Percentiles rank a stretch among this genome's conserved stretches.
phyloP scores from a whole-genome alignment of 2,888 invertebrate genomes.

The Marasmarcha lunaedactyla region DNA sequence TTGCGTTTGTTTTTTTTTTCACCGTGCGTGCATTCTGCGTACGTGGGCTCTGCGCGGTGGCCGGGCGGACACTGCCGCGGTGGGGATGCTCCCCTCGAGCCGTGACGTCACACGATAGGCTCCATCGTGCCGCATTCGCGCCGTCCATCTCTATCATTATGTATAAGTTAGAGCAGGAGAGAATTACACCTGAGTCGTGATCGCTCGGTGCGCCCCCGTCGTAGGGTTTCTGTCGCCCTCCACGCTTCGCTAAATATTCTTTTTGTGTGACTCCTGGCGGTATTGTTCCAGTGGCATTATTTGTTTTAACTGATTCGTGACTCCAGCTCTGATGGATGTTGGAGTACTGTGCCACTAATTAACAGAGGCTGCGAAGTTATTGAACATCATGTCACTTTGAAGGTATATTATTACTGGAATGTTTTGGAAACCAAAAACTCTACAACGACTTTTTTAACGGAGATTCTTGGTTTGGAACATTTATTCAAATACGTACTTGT shows the following conservation, averaged over 20 bases:
- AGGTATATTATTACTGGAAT: no score
- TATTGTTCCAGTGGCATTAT: not conserved
- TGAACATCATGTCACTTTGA: no score
- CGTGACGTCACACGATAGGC: constrained; percentile 54
- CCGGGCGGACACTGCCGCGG: constrained; percentile 46
- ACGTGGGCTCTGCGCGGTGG: constrained; percentile 38
- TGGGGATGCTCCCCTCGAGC: constrained; percentile 24
- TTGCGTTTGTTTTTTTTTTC: constrained; percentile 58
- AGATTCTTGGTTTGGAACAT: no score
- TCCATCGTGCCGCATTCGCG: constrained; percentile 26
- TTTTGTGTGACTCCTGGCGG: not conserved
- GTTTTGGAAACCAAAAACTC: no score
- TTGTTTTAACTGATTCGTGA: not conserved
- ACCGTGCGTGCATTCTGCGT: constrained; percentile 50
- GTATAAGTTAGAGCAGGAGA: constrained; percentile 17
- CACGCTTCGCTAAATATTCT: constrained; percentile 1
- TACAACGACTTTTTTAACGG: no score
- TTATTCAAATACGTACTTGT: no score
- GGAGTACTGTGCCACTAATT: not conserved
- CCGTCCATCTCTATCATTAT: constrained; percentile 21
- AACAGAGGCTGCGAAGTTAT: not conserved
- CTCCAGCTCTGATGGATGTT: not conserved
- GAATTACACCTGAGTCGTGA: constrained; percentile 6
- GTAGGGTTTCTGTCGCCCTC: constrained; percentile 5
- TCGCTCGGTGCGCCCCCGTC: constrained; percentile 1